Percentiles rank a stretch among this genome's conserved stretches.
phyloP scores from a whole-genome alignment of 37 sponge, comb jelly and placozoan genomes.

The Ianthella basta region DNA sequence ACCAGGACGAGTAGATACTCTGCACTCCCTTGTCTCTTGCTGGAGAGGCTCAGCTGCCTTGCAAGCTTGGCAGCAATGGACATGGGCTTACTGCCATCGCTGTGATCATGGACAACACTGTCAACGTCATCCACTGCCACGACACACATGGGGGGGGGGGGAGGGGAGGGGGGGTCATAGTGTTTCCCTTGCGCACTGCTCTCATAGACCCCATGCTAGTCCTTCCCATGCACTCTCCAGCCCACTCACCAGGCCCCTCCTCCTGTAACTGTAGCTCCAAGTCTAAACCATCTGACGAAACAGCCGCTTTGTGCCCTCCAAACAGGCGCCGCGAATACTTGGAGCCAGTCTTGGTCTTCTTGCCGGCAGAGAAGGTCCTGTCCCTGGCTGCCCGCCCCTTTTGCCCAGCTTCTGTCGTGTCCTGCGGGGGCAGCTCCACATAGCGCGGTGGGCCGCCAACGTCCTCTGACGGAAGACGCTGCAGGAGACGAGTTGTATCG shows the following conservation, averaged over 20 bases:
- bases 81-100: background rate
- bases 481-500: conserved; percentile 13
- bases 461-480: background rate
- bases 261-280: too few species aligned
- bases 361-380: background rate
- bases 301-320: too few species aligned
- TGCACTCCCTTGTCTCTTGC: background rate
- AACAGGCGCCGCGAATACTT: too few species aligned
- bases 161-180: background rate
- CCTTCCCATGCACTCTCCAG: too few species aligned
- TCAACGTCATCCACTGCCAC: background rate
- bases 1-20: background rate
- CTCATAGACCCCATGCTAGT: too few species aligned
- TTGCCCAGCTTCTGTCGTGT: background rate
- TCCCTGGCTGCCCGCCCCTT: too few species aligned
- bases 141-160: background rate
- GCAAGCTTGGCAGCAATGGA: conserved; percentile 5
- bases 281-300: too few species aligned
- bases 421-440: background rate
- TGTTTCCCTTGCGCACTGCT: too few species aligned
- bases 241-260: too few species aligned
- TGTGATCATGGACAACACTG: background rate
- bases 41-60: conserved; percentile 2
- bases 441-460: conserved; percentile 12
- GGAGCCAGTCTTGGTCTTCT: background rate